These are phyloP conservation scores for Toxostoma redivivum DNA, from an alignment of 2,113 vertebrate genomes.

Conservation along the genomic window DNA sequence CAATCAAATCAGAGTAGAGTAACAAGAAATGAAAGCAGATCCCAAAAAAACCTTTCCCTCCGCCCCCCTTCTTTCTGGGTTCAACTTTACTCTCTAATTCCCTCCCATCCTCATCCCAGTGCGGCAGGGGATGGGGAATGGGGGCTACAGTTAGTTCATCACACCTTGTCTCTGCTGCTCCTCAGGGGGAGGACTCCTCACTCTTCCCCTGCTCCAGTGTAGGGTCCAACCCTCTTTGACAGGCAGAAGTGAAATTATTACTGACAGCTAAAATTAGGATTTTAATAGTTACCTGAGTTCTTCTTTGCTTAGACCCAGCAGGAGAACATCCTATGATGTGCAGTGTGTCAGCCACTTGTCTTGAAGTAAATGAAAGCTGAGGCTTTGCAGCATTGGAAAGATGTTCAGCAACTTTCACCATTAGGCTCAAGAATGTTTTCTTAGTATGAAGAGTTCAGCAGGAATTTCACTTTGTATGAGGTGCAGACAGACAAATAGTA, in stretches of 20 bases:
- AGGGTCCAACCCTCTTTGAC: neutral
- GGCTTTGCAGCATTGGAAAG: neutral
- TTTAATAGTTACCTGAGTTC: constrained; percentile 14
- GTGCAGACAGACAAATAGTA: neutral
- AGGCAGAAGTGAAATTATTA: constrained; percentile 18
- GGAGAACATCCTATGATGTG: neutral
- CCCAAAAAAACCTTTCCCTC: neutral
- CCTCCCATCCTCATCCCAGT: neutral
- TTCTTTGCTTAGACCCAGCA: constrained; percentile 31
- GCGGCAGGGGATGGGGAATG: neutral
- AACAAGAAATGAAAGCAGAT: neutral
- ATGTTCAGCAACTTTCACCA: neutral
- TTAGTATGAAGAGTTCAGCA: neutral
- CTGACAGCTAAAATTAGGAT: constrained; percentile 37
- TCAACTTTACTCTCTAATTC: neutral
- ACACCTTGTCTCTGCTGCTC: neutral
- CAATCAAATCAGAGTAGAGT: neutral
- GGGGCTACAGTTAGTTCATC: neutral
- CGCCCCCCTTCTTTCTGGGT: neutral
- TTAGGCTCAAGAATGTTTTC: neutral
- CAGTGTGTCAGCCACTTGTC: neutral
- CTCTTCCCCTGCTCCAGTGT: neutral
- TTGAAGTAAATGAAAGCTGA: constrained; percentile 14
- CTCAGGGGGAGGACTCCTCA: neutral
- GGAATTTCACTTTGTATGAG: neutral